A percentile compares a stretch with the other conserved stretches of the same genome.
These are phyloP conservation scores for Ascidia mentula DNA, from an alignment of 23 tunicate species.

Conservation along the genomic window DNA sequence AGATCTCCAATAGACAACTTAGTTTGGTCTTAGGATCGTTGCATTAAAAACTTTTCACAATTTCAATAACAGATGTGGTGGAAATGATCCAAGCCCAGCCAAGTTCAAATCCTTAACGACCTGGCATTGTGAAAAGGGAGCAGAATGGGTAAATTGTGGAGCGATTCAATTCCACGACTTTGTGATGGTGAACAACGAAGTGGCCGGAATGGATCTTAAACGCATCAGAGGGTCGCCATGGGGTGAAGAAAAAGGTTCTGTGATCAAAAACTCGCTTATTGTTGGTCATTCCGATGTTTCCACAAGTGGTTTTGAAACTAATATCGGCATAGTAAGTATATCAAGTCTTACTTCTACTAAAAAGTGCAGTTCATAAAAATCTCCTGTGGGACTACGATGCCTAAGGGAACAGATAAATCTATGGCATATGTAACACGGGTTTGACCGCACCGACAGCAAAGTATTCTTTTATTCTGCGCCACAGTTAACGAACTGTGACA, in stretches of 20 bases:
- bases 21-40: no score
- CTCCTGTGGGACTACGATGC: no score
- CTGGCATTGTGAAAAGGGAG: conserved; percentile 97
- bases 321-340: conserved; percentile 55
- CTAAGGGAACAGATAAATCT: no score
- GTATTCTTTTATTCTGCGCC: no score
- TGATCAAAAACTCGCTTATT: conserved; percentile 32
- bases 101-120: conserved; percentile 66
- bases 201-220: conserved; percentile 72
- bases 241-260: conserved; percentile 51
- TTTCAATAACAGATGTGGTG: conserved; percentile 47
- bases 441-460: no score
- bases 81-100: conserved; percentile 63
- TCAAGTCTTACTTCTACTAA: no score
- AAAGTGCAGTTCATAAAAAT: no score
- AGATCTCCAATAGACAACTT: no score
- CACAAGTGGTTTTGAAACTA: conserved; percentile 15
- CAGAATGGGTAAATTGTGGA: conserved; percentile 93
- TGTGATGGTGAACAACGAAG: conserved; percentile 73
- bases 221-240: conserved; percentile 32
- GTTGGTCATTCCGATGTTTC: conserved; percentile 41
- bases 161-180: conserved; percentile 94
- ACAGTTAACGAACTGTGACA: no score
- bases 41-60: no score
- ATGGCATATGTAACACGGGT: no score